These are phyloP conservation scores for Chamaea fasciata DNA, from an alignment of 2,113 vertebrate species.

Conservation along the genomic window DNA sequence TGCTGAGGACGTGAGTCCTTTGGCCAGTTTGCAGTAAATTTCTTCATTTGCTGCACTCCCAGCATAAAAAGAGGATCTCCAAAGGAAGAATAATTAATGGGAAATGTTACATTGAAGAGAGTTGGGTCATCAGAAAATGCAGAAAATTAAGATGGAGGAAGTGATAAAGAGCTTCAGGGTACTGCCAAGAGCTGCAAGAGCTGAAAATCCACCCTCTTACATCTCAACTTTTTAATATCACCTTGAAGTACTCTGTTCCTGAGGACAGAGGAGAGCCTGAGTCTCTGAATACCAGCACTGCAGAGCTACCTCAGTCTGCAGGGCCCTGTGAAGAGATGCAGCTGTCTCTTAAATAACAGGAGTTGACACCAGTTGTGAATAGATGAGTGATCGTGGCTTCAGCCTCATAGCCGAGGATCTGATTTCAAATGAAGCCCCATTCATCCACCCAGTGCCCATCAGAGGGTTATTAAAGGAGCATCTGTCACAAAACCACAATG, in stretches of 20 bases:
- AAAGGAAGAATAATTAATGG: neutral
- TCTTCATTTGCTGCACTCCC: neutral
- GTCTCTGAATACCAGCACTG: neutral
- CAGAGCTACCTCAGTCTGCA: neutral
- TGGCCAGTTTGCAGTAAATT: neutral
- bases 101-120: neutral
- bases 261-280: neutral
- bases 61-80: neutral
- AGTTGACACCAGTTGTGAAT: slow-evolving; percentile 26
- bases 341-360: slow-evolving; percentile 11
- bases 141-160: neutral
- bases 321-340: neutral
- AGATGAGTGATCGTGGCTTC: slow-evolving; percentile 28
- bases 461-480: neutral
- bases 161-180: neutral
- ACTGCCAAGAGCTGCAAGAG: neutral
- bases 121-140: neutral
- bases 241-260: neutral
- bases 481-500: slow-evolving; percentile 12
- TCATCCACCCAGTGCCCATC: neutral
- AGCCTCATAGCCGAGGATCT: neutral
- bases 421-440: slow-evolving; percentile 6
- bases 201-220: neutral
- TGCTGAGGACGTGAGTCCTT: neutral
- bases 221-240: neutral